Evolutionary conservation across 2,888 invertebrate species (phyloP), one percentile per base, ranked within the genome.

Genomic region (Arctia plantaginis): DNA sequence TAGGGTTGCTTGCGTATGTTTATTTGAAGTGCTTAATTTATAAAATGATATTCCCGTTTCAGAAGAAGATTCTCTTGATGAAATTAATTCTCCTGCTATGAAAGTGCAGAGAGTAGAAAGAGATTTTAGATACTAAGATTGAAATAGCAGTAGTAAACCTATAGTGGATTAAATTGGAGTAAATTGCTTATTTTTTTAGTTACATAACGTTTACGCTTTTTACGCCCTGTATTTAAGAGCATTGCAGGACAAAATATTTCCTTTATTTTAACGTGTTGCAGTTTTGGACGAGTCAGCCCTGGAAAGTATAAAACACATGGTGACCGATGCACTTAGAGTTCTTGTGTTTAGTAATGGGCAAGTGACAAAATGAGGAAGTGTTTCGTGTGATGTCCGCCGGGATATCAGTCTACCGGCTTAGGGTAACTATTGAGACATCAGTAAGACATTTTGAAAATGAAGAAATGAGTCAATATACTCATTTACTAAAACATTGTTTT

Each of bases 281-380:
- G 20, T 59, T 39, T 39, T 69, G 8, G 30, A 30, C n/a, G 69
- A 23, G 80, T 10, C 76, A 84, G n/a, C 83, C 83, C 85, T 83
- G 65, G n/a, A 74, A 72, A 35, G 74, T 77, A 66, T 77, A 76
- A 76, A 80, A 79, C 77, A 82, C 79, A 77, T 80, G 76, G 79
- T 83, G 80, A 83, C 84, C 83, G 80, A 83, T 83, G 82, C 80
- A 82, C 79, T 83, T 77, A 79, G 77, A 72, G 82, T 77, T 76
- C 79, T 80, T 77, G 64, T 73, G 77, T 80, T 83, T 82, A 77
- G 85, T 80, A 80, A 79, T 78, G 75, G 84, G 73, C 75, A 77
- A 84, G 82, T 82, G 83, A 84, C 80, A 82, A 84, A 78, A 83
- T 76, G 77, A 80, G 85, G 80, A 83, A 84, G 77, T 84, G 80